Base-by-base conservation (phyloP, 2,113 vertebrate genomes). In the Myotis davidii region DNA sequence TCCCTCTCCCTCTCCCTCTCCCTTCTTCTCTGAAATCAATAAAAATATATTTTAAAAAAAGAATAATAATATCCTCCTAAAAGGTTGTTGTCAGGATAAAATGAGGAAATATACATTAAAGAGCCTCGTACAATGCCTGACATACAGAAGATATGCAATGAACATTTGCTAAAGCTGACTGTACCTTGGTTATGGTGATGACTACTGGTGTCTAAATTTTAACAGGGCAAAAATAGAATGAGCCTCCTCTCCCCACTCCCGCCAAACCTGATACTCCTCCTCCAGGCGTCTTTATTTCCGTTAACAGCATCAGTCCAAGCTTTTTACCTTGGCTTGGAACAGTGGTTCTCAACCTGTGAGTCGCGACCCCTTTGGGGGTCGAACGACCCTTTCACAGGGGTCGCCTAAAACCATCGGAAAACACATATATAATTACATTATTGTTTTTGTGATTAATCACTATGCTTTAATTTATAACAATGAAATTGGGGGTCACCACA, bases 301-400 rank as follows among this genome's bases (percentile, higher is more conserved):
- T 9, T 29, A 52, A 87, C 29, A 59, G 76, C 23, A 87, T 20
- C 91, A 50, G 45, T 27, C 34, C 83, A 77, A 87, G 70, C 17
- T 79, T 79, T 89, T 93, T 45, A 65, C 37, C 37, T 82, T 56
- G 78, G 17, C 61, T 94, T 93, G 21, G 23, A 92, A 94, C 42
- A 42, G 42, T 6, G 1, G 42, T 42, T 42, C 42, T 8, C 42
- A 42, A 8, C 42, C 42, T 42, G 42, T 42, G 42, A 7, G 42
- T 42, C 42, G 6, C 42, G 1, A 42, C 42, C 42, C 42, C 42
- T 42, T 7, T 42, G 42, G 42, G 42, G 42, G 42, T 42, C 42
- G 7, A 42, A 42, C 7, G 42, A 42, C 42, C 42, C 42, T 42
- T 42, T 42, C 42, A 42, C 42, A 42, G 42, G 42, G 42, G 42